phyloP scores from a whole-genome alignment of 2,113 vertebrate genomes.

The Nothoprocta pentlandii region DNA sequence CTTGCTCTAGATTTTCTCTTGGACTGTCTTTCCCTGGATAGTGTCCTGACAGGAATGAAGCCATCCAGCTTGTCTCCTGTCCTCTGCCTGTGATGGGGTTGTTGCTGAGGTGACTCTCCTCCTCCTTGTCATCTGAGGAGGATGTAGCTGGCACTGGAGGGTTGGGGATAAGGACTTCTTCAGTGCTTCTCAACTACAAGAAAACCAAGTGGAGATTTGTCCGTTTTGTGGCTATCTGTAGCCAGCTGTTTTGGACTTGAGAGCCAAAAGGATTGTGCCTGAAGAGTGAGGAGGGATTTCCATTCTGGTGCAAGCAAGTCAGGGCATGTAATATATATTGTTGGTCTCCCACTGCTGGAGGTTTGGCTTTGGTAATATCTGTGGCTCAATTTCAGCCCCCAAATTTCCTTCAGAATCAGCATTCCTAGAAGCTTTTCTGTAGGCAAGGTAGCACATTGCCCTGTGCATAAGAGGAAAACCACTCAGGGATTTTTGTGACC shows the following conservation, averaged over 20 bases:
- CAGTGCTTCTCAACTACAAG: background rate
- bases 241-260: background rate
- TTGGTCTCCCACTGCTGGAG: background rate
- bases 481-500: background rate
- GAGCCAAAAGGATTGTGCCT: background rate
- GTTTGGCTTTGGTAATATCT: background rate
- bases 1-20: background rate
- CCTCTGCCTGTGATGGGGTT: background rate
- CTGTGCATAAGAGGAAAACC: background rate
- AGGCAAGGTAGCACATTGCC: background rate
- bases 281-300: background rate
- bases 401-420: background rate
- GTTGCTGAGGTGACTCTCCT: background rate
- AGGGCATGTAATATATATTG: background rate
- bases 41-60: background rate
- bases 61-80: background rate
- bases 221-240: background rate
- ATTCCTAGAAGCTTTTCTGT: background rate
- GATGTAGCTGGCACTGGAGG: background rate
- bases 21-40: too few relatives aligned
- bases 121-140: background rate
- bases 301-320: background rate
- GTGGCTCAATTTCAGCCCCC: background rate
- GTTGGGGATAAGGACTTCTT: background rate
- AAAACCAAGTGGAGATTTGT: fast-evolving